A percentile compares a stretch with the other conserved stretches of the same genome.
These are phyloP conservation scores for Microtus montanus DNA, from an alignment of 2,113 vertebrate genomes.

Conservation along the genomic window DNA sequence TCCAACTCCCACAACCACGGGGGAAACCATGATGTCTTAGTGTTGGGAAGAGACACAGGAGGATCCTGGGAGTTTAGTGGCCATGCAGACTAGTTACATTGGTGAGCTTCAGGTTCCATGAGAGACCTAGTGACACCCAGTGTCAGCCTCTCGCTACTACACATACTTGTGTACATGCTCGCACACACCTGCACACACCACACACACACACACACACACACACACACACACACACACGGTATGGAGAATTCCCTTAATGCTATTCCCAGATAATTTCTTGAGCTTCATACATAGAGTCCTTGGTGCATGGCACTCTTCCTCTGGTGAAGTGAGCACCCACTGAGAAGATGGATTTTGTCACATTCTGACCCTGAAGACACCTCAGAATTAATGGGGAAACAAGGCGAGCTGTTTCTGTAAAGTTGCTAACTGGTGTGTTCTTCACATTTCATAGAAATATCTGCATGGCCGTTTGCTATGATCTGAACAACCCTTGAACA, in stretches of 20 bases:
- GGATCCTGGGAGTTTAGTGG: neutral
- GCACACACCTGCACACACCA: neutral
- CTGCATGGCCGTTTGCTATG: neutral
- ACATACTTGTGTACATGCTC: neutral
- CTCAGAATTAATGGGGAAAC: rapidly evolving
- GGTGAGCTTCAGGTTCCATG: neutral
- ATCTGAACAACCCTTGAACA: neutral
- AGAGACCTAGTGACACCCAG: neutral
- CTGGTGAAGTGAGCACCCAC: rapidly evolving
- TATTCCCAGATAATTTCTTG: rapidly evolving
- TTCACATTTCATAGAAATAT: rapidly evolving
- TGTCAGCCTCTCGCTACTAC: neutral
- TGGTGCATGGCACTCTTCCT: neutral
- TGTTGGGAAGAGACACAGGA: neutral
- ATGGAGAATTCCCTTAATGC: neutral
- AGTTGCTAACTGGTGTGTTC: rapidly evolving
- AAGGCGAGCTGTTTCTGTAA: rapidly evolving
- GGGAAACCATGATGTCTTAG: neutral
- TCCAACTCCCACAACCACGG: neutral
- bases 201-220: neutral
- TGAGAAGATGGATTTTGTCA: neutral
- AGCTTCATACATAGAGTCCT: rapidly evolving
- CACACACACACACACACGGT: neutral
- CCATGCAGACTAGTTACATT: neutral
- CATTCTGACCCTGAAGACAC: rapidly evolving